A percentile compares a stretch with the other conserved stretches of the same genome.
Conservation (phyloP, 2,797 vertebrate species). For the Mastacembelus armatus region DNA sequence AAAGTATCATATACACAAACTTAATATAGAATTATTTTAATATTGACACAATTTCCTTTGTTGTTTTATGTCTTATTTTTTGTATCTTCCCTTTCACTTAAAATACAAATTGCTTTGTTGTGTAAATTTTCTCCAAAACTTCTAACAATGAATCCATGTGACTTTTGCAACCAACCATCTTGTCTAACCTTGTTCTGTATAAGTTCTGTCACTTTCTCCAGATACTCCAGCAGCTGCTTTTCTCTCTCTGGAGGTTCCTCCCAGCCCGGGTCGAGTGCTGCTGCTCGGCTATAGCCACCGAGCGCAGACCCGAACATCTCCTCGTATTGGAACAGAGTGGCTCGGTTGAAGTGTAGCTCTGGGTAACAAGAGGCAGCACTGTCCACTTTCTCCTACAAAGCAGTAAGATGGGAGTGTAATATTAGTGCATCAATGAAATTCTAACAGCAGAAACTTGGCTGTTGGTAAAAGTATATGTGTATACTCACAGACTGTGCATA, state of each 20-base stretch:
- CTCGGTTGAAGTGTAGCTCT: conserved; percentile 91
- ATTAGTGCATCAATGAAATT: neutral
- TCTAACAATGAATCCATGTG: too few species aligned
- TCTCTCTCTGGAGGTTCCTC: conserved; percentile 85
- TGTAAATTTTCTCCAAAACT: too few species aligned
- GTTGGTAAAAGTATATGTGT: neutral
- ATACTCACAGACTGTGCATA: conserved; percentile 91
- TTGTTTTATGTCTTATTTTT: too few species aligned
- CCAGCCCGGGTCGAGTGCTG: conserved; percentile 88
- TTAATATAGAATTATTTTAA: too few species aligned
- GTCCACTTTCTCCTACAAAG: conserved; percentile 88
- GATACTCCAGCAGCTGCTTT: conserved; percentile 88
- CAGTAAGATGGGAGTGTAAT: neutral
- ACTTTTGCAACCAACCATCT: too few species aligned
- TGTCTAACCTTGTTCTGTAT: conserved; percentile 87
- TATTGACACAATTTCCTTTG: too few species aligned
- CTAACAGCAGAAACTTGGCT: neutral
- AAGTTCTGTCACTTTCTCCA: conserved; percentile 85
- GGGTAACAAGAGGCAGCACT: conserved; percentile 87
- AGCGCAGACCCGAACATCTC: conserved; percentile 91
- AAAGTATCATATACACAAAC: too few species aligned
- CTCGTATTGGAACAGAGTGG: conserved; percentile 91
- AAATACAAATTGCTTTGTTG: too few species aligned
- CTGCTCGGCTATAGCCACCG: conserved; percentile 87
- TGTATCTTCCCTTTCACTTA: too few species aligned